Evolutionary conservation across 2,113 vertebrate genomes (phyloP).

Genomic region (Talpa occidentalis): DNA sequence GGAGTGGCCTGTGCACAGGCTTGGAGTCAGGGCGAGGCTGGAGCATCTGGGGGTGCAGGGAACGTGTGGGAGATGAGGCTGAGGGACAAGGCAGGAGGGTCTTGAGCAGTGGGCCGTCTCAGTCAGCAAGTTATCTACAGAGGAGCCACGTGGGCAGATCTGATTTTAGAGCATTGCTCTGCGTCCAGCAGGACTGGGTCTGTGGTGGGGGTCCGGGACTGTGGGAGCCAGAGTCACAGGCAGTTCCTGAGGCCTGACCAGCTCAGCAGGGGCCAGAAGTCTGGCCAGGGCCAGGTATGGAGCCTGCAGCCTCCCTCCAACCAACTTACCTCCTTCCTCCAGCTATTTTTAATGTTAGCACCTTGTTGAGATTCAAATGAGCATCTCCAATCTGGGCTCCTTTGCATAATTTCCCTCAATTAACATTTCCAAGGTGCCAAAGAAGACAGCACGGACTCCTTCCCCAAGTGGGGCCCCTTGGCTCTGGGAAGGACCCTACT

Average conservation of each 20-base stretch:
- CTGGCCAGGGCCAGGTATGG: neutral
- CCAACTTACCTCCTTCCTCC: neutral
- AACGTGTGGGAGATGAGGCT: neutral
- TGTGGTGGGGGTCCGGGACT: neutral
- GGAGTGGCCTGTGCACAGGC: neutral
- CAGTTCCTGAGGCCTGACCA: neutral
- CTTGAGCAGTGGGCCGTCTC: neutral
- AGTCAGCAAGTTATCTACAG: neutral
- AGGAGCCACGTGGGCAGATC: neutral
- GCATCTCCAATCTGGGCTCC: constrained; percentile 80
- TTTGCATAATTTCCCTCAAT: constrained; percentile 87
- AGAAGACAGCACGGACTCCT: neutral
- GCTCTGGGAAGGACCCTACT: neutral
- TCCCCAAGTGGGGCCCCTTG: neutral
- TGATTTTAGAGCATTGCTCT: neutral
- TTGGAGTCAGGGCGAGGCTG: rapidly evolving
- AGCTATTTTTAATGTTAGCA: constrained; percentile 84
- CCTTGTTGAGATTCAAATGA: constrained; percentile 86
- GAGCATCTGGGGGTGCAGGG: no score
- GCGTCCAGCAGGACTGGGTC: no score
- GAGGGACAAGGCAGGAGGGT: rapidly evolving
- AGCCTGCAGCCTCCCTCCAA: neutral
- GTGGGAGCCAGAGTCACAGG: neutral
- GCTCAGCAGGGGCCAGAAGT: neutral
- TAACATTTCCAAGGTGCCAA: constrained; percentile 84